phyloP scores from a whole-genome alignment of 2,113 vertebrate species.

The Hippolais icterina region DNA sequence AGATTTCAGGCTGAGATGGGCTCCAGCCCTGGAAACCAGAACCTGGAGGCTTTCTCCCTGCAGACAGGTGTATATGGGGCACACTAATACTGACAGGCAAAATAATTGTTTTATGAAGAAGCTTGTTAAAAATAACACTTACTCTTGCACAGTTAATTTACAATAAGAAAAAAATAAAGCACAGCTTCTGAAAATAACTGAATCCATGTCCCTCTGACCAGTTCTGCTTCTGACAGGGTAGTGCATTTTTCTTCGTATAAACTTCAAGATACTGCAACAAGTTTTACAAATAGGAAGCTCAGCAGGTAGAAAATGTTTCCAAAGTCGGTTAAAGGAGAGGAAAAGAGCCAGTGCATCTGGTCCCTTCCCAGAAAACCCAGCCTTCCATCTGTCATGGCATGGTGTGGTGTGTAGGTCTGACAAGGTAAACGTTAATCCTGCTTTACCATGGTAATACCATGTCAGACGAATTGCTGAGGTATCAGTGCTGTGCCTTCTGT shows the following conservation, averaged over 20 bases:
- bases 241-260: neutral
- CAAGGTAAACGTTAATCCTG: neutral
- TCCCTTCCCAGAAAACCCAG: neutral
- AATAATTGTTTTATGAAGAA: neutral
- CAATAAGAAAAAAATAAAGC: neutral
- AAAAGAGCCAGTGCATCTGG: neutral
- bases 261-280: neutral
- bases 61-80: neutral
- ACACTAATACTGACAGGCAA: neutral
- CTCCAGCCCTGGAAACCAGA: neutral
- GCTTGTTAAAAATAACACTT: neutral
- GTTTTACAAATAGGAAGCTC: neutral
- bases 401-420: neutral
- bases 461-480: conserved; percentile 33
- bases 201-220: neutral
- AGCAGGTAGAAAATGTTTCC: neutral
- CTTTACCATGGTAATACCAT: conserved; percentile 10
- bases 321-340: neutral
- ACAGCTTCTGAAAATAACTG: neutral
- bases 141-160: neutral
- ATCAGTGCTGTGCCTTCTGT: conserved; percentile 8
- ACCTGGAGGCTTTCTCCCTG: neutral
- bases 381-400: accelerated
- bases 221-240: neutral
- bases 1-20: neutral